Base-by-base conservation (phyloP, 2,797 vertebrate genomes). In the Cichlasoma orientale region DNA sequence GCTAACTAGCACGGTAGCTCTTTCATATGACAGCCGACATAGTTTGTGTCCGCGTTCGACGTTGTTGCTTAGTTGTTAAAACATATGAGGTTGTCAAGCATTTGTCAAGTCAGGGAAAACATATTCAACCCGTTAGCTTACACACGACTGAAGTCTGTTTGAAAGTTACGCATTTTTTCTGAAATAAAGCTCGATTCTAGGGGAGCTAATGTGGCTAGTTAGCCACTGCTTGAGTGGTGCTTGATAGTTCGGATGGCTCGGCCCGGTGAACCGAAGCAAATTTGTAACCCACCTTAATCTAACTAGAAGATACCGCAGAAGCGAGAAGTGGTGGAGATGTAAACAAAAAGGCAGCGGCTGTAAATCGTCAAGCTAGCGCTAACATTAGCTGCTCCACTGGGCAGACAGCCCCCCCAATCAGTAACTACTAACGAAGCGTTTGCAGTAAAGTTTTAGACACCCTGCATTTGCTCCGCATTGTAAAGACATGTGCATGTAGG, bases 381-480 rank as follows among this genome's bases (percentile, higher is more conserved):
- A 75, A 18, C 12, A 16, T 55, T 79, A 76, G 78, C 72, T 27
- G 31, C 36, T 5, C 29, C 16, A 50, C 66, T 75, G 33, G 18
- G n/a, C 18, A 52, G 70, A 52, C 1, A 36, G 5, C 12, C 44
- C 57, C 54, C 5, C 8, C 12, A 10, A 50, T 73, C n/a, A 19
- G 3, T 44, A 52, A 66, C 66, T 47, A 69, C 44, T 14, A 56
- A 74, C 58, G 19, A 29, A 56, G 53, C 71, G 55, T 52, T 82
- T 73, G 66, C 59, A 54, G 44, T 83, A 85, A 93, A 94, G 89
- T 93, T 93, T 88, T 44, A 71, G 27, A 70, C 76, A 9, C 19
- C 18, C 41, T 38, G 75, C 66, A 29, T 79, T 72, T 74, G 56
- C 52, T 77, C 19, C n/a, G n/a, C 3, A 13, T 3, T 58, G 47